Base-by-base conservation (phyloP, 64 coral and sea anemone species). In the Actinia equina region DNA sequence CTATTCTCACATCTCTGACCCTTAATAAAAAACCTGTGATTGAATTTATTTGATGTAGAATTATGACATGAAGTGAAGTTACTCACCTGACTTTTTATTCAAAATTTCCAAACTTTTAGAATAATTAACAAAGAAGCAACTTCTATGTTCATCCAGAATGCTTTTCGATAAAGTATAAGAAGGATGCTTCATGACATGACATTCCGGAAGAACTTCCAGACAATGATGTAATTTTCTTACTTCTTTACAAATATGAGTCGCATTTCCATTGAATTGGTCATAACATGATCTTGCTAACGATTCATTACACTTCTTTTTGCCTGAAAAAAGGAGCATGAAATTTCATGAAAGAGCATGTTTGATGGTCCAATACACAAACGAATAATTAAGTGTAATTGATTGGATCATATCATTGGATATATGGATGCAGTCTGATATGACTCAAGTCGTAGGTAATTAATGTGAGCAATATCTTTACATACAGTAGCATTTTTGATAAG, bases 111-210 rank as follows among this genome's bases (percentile, higher is more conserved):
- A 37, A 41, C 91, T 95, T 79, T 88, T 88, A 18, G 89, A 91
- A 49, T 95, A 96, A 81, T 96, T 96, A 20, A 96, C 94, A 89
- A 88, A 92, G 71, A 96, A 96, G 62, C 94, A 96, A n/a, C 77
- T 87, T 79, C 85, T 84, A 61, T 96, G 80, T 79, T 96, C 82
- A 85, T 85, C 89, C 18, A 96, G 54, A 13, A 96, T 87, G 52
- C 86, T 82, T 25, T 82, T 77, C 15, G 58, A 92, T 44, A 84
- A 27, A 30, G 91, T 89, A 90, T 83, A 96, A 46, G 88, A 89
- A 22, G 94, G 94, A 53, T 96, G 94, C 18, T 93, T 92, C 90
- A 92, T 96, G 7, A 83, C 91, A 54, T 96, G 90, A 67, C 94
- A 96, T 1, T 63, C 84, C 7, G 62, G 63, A 3, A 96, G 85